Evolutionary conservation across 30 jellyfish, hydroid and myxozoan species (phyloP).

Genomic region (Cassiopea andromeda): DNA sequence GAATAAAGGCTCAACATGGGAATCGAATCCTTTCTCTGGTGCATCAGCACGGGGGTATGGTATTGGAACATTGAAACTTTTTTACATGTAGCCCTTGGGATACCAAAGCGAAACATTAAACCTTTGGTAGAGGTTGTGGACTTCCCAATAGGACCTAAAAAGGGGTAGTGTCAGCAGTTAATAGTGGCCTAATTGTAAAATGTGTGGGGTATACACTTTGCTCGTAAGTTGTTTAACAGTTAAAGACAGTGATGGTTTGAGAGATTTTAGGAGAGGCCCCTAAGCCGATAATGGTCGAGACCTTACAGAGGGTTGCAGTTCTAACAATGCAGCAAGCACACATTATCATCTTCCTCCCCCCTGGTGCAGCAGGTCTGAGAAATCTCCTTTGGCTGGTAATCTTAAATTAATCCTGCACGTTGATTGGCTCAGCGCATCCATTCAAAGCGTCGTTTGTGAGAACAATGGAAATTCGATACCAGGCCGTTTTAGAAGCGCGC

Average conservation of each 20-base stretch:
- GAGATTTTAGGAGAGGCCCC: too few relatives aligned
- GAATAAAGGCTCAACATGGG: slow-evolving; percentile 27
- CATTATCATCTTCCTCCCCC: neutral
- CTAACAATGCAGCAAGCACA: neutral
- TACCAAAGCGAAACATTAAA: too few relatives aligned
- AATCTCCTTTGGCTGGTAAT: slow-evolving; percentile 47
- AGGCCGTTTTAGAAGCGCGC: slow-evolving; percentile 81
- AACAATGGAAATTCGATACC: slow-evolving; percentile 66
- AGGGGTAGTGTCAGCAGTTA: too few relatives aligned
- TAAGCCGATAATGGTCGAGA: neutral
- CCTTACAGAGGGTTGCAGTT: neutral
- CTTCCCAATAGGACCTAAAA: too few relatives aligned
- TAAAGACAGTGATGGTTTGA: too few relatives aligned
- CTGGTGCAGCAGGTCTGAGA: slow-evolving; percentile 18
- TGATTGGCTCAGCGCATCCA: slow-evolving; percentile 47
- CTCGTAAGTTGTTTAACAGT: too few relatives aligned
- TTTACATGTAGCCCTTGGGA: too few relatives aligned
- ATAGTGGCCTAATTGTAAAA: too few relatives aligned
- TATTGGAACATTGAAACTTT: neutral
- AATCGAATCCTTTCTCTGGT: slow-evolving; percentile 15
- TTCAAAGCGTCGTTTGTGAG: slow-evolving; percentile 60
- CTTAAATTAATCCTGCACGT: slow-evolving; percentile 21
- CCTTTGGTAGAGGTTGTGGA: too few relatives aligned
- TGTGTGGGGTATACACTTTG: too few relatives aligned
- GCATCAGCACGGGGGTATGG: slow-evolving; percentile 17